These are phyloP conservation scores for Omphaloscelis lunosa DNA, from an alignment of 2,888 invertebrate genomes.

Conservation along the genomic window DNA sequence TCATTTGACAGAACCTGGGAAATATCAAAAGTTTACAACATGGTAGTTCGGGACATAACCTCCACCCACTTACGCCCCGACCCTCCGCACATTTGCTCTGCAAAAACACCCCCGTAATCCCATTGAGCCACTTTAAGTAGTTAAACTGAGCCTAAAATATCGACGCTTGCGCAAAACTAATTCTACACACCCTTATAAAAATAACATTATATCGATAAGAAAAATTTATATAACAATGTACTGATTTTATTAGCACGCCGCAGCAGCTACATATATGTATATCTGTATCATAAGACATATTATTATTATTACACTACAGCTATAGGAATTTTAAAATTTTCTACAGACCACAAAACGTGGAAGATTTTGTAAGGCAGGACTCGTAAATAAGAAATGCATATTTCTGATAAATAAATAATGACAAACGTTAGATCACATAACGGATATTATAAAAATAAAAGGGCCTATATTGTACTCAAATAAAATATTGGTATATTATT, in stretches of 20 bases:
- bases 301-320: constrained; percentile 32
- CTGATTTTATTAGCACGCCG: constrained; percentile 52
- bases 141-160: constrained; percentile 19
- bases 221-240: constrained; percentile 41
- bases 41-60: background rate
- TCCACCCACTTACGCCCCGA: background rate
- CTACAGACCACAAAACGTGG: constrained; percentile 43
- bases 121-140: background rate
- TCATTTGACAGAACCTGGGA: background rate
- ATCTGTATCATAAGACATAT: constrained; percentile 65
- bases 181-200: constrained; percentile 63
- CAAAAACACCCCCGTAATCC: background rate
- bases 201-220: constrained; percentile 53
- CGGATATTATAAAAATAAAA: constrained; percentile 41
- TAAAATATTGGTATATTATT: constrained; percentile 44
- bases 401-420: constrained; percentile 43
- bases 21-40: background rate
- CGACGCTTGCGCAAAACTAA: constrained; percentile 43
- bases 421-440: constrained; percentile 38
- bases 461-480: constrained; percentile 35
- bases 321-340: constrained; percentile 40
- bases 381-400: constrained; percentile 56
- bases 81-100: background rate
- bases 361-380: constrained; percentile 43
- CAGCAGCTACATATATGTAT: constrained; percentile 43